Base-by-base conservation (phyloP, 2,113 vertebrate genomes). In the Apaloderma vittatum region DNA sequence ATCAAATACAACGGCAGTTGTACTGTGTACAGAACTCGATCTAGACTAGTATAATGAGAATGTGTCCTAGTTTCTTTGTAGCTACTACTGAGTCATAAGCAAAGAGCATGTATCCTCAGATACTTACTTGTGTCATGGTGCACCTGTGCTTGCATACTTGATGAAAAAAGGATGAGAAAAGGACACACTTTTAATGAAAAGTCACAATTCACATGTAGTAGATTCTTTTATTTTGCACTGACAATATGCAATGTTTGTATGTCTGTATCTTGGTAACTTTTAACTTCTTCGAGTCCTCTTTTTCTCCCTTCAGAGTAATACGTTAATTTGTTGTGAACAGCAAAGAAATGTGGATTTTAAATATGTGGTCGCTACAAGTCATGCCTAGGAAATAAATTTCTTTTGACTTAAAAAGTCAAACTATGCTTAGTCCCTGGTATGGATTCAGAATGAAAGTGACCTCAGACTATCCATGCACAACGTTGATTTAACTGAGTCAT, bases 11-110 rank as follows among this genome's bases (percentile, higher is more conserved):
- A 11, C 21, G 66, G 70, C 49, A 93, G 36, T 26, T 63, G 34
- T 49, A 27, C 77, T 70, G n/a, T 58, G n/a, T 70, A 26, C 36
- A 37, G 59, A 85, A 62, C 62, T 62, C 8, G 63, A 36, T 20
- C 36, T 86, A 23, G 27, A 18, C 17, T 21, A 23, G 36, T 34
- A 17, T 34, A 66, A 66, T 63, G 29, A 57, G 72, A 91, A n/a
- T 12, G 36, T 6, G 24, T 65, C 71, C 92, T 37, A 70, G 36
- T 90, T 96, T 79, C 57, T 85, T 59, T 62, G 57, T 49, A 61
- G 52, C 72, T 86, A 30, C 65, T 87, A 9, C 23, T 90, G 87
- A 93, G 74, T 80, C 82, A 83, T 75, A 76, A 90, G 80, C 84
- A 79, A 72, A 73, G 15, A 62, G 71, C 54, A 29, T 43, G 26